phyloP scores from a whole-genome alignment of 2,888 invertebrate genomes.

The Cataglyphis cursor region DNA sequence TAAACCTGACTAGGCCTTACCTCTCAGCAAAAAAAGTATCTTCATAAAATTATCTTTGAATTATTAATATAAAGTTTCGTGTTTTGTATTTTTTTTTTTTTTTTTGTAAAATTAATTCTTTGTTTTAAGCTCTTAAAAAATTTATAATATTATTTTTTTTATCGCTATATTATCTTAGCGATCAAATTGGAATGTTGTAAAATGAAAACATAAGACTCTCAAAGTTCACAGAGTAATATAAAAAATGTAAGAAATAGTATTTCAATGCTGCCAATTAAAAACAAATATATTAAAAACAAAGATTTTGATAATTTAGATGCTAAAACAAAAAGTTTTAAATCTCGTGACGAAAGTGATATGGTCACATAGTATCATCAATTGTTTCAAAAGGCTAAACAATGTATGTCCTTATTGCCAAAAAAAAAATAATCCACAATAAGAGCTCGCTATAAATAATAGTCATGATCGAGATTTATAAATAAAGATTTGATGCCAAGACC shows the following conservation, averaged over 20 bases:
- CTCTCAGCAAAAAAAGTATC: neutral
- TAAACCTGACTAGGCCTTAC: too few species aligned
- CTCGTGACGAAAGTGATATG: neutral
- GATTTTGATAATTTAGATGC: neutral
- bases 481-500: neutral
- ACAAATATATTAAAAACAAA: neutral
- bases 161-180: neutral
- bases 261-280: neutral
- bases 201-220: too few species aligned
- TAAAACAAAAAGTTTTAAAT: neutral
- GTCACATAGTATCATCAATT: neutral
- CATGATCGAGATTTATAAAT: neutral
- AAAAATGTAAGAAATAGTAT: neutral
- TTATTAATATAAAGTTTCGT: neutral
- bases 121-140: neutral
- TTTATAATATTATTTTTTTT: too few species aligned
- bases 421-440: neutral
- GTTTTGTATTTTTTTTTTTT: neutral
- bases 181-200: too few species aligned
- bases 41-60: neutral
- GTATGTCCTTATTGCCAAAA: neutral
- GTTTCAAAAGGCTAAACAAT: neutral
- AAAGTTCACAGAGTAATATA: neutral
- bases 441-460: neutral
- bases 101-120: neutral